A percentile compares a stretch with the other conserved stretches of the same genome.
phyloP scores from a whole-genome alignment of 2,797 vertebrate genomes.

The Novumbra hubbsi region DNA sequence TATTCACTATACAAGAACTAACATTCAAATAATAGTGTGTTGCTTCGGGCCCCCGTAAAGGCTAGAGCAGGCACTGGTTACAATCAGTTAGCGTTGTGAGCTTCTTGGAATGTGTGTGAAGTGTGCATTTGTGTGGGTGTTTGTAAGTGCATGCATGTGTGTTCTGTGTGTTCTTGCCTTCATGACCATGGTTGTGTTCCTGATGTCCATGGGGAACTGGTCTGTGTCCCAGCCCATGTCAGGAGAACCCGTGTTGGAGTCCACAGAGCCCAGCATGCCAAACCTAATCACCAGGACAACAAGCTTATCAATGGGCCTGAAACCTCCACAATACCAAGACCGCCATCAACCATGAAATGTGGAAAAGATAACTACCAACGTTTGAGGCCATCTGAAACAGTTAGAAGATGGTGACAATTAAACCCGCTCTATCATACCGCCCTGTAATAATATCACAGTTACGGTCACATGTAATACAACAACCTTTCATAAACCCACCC shows the following conservation, averaged over 20 bases:
- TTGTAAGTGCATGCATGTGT: no score
- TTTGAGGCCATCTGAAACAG: not conserved
- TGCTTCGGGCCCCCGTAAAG: no score
- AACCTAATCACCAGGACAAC: constrained; percentile 50
- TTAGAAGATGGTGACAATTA: not conserved
- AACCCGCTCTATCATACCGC: not conserved
- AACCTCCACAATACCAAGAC: not conserved
- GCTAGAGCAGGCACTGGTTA: no score
- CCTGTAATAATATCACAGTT: not conserved
- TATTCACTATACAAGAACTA: no score
- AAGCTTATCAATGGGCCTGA: not conserved
- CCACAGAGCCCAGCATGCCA: constrained; percentile 72
- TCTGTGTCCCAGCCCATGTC: constrained; percentile 73
- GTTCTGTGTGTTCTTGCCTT: constrained; percentile 43
- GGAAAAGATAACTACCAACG: not conserved
- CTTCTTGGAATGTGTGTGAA: not conserved
- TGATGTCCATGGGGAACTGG: constrained; percentile 74
- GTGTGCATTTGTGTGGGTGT: no score
- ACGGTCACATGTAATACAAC: no score
- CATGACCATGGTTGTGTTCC: constrained; percentile 69
- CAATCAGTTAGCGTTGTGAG: no score
- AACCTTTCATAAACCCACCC: no score
- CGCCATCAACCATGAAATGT: not conserved
- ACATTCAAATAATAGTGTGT: no score
- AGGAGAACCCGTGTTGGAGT: constrained; percentile 70